Base-by-base conservation (phyloP, 2,888 invertebrate genomes). In the Oscheius sp. region DNA sequence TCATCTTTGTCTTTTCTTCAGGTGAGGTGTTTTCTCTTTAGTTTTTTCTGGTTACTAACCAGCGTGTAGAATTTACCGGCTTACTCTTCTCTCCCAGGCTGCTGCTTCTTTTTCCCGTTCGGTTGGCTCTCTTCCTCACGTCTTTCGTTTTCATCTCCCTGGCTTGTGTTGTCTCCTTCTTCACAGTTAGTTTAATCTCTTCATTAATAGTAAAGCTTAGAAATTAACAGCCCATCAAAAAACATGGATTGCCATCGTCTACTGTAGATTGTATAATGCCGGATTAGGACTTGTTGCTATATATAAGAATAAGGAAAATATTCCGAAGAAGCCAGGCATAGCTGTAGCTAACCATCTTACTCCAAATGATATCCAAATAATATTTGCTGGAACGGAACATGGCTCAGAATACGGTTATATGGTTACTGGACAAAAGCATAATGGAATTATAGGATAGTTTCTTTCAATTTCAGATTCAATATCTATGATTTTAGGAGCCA, bases 291-390 rank as follows among this genome's bases (percentile, higher is more conserved):
- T 81, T 24, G 70, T 83, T 5, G 79, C 77, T 8, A 69, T 62
- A 17, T 83, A 75, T 61, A 64, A 74, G 45, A 71, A 80, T 57
- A 44, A 57, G 12, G 70, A 80, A 36, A 69, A 76, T 56, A 44
- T 72, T 17, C 82, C 82, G 2, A 71, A 67, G 20, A 71, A 70
- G 61, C 80, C 82, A 2, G 82, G 82, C 38, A 73, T 82, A 5
- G 80, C 79, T 24, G 78, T 83, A 17, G 64, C 82, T 6, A 82
- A 82, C 56, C 82, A 82, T 63, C 54, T 82, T 45, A 75, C 77
- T 14, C 82, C 82, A 17, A 82, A 82, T 57, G 82, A 82, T 63
- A 74, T 83, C 49, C 82, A 80, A 57, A 77, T 83, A 47, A 68
- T 82, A n/a, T 81, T 75, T 41, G 80, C 80, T 28, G 82, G 81